Percentiles rank a stretch among this genome's conserved stretches.
Evolutionary conservation across 2,797 vertebrate species (phyloP).

Genomic region (Mycteria americana): DNA sequence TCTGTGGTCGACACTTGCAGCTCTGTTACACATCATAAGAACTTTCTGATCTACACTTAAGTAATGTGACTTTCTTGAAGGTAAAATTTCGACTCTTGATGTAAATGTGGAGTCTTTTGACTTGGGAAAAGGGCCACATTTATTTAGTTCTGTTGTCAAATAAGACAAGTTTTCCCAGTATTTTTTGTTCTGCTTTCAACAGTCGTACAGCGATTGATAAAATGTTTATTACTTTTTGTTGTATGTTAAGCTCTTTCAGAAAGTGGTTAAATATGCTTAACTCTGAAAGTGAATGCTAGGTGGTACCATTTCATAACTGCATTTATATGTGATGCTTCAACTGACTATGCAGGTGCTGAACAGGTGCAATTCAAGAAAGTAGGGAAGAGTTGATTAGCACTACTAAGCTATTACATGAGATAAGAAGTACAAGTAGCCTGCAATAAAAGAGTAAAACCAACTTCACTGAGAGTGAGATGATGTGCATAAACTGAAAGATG

Average conservation of each 20-base stretch:
- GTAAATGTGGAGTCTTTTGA: neutral
- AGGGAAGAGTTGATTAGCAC: neutral
- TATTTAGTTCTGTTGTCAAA: neutral
- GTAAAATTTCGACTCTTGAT: neutral
- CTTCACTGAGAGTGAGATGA: neutral
- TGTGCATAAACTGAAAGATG: neutral
- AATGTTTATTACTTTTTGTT: no score
- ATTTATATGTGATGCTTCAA: neutral
- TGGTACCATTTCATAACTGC: slow-evolving; percentile 4
- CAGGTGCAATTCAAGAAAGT: neutral
- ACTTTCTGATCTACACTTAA: neutral
- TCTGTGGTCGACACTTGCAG: neutral
- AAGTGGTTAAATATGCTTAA: neutral
- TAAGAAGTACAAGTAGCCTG: neutral
- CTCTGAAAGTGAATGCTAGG: neutral
- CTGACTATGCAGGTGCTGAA: no score
- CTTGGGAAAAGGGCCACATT: no score
- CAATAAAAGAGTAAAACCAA: neutral
- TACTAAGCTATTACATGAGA: neutral
- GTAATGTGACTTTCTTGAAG: neutral
- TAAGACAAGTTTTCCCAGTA: neutral
- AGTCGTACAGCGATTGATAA: no score
- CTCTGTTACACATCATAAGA: neutral
- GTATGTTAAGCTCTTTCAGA: no score
- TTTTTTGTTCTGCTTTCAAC: no score